Base-by-base conservation (phyloP, 2,797 vertebrate species). In the Pristis pectinata region DNA sequence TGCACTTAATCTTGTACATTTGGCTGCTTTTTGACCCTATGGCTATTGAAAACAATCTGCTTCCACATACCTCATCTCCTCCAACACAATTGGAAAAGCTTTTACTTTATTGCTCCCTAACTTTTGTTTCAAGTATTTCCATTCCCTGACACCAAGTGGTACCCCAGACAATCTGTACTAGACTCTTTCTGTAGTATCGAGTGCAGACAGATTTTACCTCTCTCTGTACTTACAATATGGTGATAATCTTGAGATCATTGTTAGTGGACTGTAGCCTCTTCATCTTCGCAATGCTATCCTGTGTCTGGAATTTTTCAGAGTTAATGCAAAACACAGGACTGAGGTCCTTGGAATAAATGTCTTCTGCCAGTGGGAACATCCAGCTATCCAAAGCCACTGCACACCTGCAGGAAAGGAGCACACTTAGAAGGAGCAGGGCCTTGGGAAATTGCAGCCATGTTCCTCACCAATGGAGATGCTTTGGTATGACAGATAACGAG, bases 301-400 rank as follows among this genome's bases (percentile, higher is more conserved):
- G 64, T 0, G 97, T 97, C 96, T 98, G 97, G 95, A 98, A 98
- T 1, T 95, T 96, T 95, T 97, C 97, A 0, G 96, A 94, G 95
- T 98, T 98, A 95, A 98, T 96, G 95, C 97, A 97, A 95, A 98
- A 96, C 44, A 97, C 95, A 0, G 97, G 97, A 11, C 96, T 96
- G 95, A 94, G 77, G 95, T 97, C 97, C 56, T 95, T 95, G 0
- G 96, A 96, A 95, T 97, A 97, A 34, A 97, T 96, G 6, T 95
- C n/a, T 0, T 95, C 95, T 94, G 97, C 96, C 95, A 98, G 95
- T 1, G 97, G 97, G 95, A 97, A 97, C 97, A 97, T 97, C 97
- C 97, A 98, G 83, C 97, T 96, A 0, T 97, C 97, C 0, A 98
- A 96, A 91, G 96, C 97, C 87, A 98, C 96, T 0, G 97, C 97